Evolutionary conservation across 2,797 vertebrate species (phyloP), one percentile per base, ranked within the genome.

Genomic region (Crocodylus rhombifer): DNA sequence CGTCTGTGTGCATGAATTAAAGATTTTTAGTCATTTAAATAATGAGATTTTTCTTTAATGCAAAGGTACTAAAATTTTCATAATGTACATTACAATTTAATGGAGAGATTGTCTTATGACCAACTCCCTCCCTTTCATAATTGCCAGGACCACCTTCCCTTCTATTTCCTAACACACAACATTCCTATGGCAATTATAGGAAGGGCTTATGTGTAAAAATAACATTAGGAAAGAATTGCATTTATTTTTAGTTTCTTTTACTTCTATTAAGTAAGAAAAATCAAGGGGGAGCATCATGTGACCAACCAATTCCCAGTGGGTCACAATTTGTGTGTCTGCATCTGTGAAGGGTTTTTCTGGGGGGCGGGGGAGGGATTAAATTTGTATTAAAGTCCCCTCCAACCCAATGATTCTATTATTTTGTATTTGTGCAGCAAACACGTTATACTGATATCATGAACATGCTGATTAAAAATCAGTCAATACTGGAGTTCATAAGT

Each of bases 11-110:
- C 67, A 26, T 60, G 83, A 81, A 82, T 64, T 77, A 65, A 84
- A 87, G 28, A 67, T 85, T 4, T 7, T 89, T 87, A 15, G 1
- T 89, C n/a, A n/a, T 0, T 84, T 18, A 63, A 28, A 91, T 91
- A 83, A 56, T 20, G 60, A 65, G 5, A 82, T 11, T 4, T 75
- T 91, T 2, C 5, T 89, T 84, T 83, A 88, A 88, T 77, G 6
- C 0, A 0, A 30, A 2, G 2, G 26, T 3, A 2, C 7, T 64
- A 77, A 61, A 26, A 1, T 3, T 82, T 87, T 77, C 21, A 83
- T 77, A 80, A 23, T 36, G 36, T 79, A 1, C 3, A 2, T 77
- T 26, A 21, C 30, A 56, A 69, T 36, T 82, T n/a, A 88, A 82
- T 7, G 57, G 4, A 82, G 10, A 88, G 88, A 75, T 5, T 67